Base-by-base conservation (phyloP, 2,888 invertebrate genomes). In the Polietes domitor region DNA sequence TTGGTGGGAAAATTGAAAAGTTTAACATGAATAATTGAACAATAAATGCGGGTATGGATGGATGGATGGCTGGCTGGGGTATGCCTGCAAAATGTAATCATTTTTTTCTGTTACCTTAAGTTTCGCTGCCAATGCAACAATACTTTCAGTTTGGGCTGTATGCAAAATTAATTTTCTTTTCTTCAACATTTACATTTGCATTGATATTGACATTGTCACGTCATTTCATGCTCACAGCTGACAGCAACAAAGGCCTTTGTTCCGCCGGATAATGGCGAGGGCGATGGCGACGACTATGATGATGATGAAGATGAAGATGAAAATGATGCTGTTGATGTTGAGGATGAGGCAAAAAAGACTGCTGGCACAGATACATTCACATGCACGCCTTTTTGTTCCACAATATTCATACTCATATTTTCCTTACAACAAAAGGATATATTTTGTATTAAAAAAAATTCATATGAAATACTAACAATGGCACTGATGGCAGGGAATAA, bases 161-260 rank as follows among this genome's bases (percentile, higher is more conserved):
- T 61, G 28, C 61, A 61, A 61, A 61, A 61, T 61, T 28, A 61
- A 61, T 61, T 28, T 61, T 61, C 32, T 24, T 28, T 26, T 58
- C 58, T 24, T 19, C 7, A 15, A 12, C 61, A 28, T 61, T 17
- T n/a, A 61, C 61, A 61, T 61, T 61, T n/a, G 15, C 28, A 28
- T 28, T 61, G 61, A 61, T 61, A 28, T 61, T 61, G 61, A 61
- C 61, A 61, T 61, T 61, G 61, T 61, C 61, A 61, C 61, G 28
- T 61, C 61, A 61, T 61, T 61, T 61, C 32, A 28, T 61, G 61
- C 61, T 32, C 26, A n/a, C 61, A 24, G 28, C 6, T n/a, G n/a
- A n/a, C n/a, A n/a, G n/a, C 26, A 61, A 28, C n/a, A 61, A 61
- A 61, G 28, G 28, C 61, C 61, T 61, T 61, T 61, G 61, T 61